Percentiles rank a stretch among this genome's conserved stretches.
Evolutionary conservation across 2,797 vertebrate species (phyloP).

Genomic region (Danio aesculapii): DNA sequence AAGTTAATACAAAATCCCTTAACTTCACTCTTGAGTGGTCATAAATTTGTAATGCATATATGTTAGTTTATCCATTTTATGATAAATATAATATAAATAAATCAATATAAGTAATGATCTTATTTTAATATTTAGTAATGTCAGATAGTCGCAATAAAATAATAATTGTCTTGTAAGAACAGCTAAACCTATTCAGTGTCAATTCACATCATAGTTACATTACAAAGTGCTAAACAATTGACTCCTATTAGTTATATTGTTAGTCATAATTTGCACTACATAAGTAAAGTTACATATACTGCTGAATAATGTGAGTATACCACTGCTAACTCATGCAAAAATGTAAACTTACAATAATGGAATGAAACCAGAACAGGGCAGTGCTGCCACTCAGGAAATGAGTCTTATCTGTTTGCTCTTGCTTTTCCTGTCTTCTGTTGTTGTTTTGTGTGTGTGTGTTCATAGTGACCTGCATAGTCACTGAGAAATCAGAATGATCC

Average conservation of each 20-base stretch:
- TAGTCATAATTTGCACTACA: neutral
- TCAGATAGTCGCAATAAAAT: too few relatives aligned
- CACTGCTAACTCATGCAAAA: neutral
- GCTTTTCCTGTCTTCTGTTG: constrained; percentile 26
- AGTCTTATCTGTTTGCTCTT: neutral
- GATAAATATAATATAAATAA: too few relatives aligned
- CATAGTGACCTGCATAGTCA: too few relatives aligned
- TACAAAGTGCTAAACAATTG: neutral
- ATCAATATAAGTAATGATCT: neutral
- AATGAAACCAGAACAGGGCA: neutral
- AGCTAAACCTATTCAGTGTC: neutral
- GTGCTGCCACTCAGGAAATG: constrained; percentile 19
- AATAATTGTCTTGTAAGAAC: neutral
- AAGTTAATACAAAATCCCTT: neutral
- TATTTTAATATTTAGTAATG: neutral
- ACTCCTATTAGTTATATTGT: neutral
- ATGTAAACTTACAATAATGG: neutral
- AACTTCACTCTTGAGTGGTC: neutral
- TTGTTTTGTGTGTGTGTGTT: neutral
- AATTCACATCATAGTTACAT: neutral
- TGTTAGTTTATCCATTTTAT: neutral
- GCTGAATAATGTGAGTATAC: too few relatives aligned
- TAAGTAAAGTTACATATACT: too few relatives aligned
- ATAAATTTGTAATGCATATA: neutral
- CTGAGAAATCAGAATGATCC: constrained; percentile 29